Evolutionary conservation across 2,113 vertebrate genomes (phyloP), one percentile per base, ranked within the genome.

Genomic region (Gadus chalcogrammus): DNA sequence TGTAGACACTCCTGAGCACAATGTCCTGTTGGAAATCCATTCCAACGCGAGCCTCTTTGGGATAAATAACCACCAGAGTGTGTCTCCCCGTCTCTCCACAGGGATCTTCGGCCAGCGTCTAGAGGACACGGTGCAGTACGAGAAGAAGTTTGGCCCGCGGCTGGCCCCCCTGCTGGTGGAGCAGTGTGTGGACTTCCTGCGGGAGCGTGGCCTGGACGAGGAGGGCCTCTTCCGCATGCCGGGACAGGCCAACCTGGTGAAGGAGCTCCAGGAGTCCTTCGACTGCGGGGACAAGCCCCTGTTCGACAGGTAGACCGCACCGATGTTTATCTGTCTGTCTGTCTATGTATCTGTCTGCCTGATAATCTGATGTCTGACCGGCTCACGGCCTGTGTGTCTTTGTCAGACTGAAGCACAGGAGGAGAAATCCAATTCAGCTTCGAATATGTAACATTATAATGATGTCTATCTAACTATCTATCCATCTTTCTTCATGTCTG

Each of bases 191-290:
- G 95, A 97, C 82, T 99, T 99, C 88, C 96, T 99, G 83, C 90
- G 95, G 59, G 94, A 97, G 61, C 79, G 86, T 1, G 97, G 97
- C 2, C 92, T 99, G 56, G 88, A 92, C 0, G 97, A 99, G 80
- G 97, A 98, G 82, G 97, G 97, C 0, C 94, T 99, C 15, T 99
- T 99, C 67, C 90, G 97, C 48, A 94, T 97, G 94, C 96, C 97
- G 0, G 97, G 97, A 12, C 96, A 98, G 88, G 95, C 96, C 88
- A 98, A 94, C 87, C 90, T 99, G 60, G 97, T 99, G 77, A 94
- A 95, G 82, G 94, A 97, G 61, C 93, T 99, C 35, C 96, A 99
- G 82, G 95, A 97, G 69, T 93, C 95, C 64, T 98, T 98, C 16
- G 95, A 99, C 84, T 95, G 94, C 7, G 96, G 96, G 28, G 95